Evolutionary conservation across 2,888 invertebrate species (phyloP).

Genomic region (Amiota mariae): DNA sequence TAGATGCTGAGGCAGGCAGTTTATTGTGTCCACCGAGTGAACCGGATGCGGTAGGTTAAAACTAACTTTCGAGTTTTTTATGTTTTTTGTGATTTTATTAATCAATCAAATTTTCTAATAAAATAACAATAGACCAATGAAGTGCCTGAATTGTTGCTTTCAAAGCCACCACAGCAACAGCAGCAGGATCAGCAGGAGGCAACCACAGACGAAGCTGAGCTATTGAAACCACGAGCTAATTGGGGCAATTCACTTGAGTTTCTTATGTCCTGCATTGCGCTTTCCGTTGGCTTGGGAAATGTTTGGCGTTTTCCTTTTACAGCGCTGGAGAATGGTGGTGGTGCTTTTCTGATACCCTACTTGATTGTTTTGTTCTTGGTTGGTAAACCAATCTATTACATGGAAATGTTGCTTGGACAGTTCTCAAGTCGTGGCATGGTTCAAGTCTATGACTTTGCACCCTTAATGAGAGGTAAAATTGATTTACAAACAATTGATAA

Average conservation of each 20-base stretch:
- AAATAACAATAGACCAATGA: neutral
- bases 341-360: constrained; percentile 79
- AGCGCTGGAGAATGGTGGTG: constrained; percentile 79
- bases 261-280: constrained; percentile 75
- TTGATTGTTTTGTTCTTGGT: constrained; percentile 77
- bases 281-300: constrained; percentile 79
- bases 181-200: neutral
- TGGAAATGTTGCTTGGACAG: constrained; percentile 82
- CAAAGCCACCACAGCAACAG: neutral
- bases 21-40: neutral
- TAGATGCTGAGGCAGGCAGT: neutral
- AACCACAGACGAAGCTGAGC: neutral
- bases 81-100: constrained; percentile 6
- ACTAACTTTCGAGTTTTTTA: neutral
- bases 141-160: neutral
- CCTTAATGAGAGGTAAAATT: constrained; percentile 78
- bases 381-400: constrained; percentile 80
- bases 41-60: constrained; percentile 14
- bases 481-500: neutral
- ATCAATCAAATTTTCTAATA: neutral
- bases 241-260: constrained; percentile 79
- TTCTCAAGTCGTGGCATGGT: constrained; percentile 80
- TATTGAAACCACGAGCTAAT: constrained; percentile 59
- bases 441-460: constrained; percentile 78
- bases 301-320: constrained; percentile 79